Base-by-base conservation (phyloP, 2,113 vertebrate genomes). In the Redunca redunca region DNA sequence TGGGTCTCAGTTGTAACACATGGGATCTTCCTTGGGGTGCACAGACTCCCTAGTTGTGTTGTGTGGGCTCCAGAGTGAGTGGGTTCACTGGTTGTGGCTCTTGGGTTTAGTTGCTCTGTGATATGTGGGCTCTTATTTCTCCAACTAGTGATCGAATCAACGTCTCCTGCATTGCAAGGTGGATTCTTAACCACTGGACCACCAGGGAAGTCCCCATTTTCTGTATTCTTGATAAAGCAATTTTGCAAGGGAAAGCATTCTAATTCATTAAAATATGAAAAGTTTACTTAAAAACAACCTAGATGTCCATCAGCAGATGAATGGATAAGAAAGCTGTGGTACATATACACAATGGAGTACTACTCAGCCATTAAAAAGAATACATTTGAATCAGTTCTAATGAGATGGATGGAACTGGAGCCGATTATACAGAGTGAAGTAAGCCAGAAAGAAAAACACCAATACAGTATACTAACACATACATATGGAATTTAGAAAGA, bases 131-230 rank as follows among this genome's bases (percentile, higher is more conserved):
- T 64, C 7, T 64, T 64, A n/a, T 7, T 71, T 71, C 64, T 71
- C 64, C n/a, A 5, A 36, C n/a, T 19, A 36, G 4, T 0, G 2
- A 71, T 64, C 2, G 0, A n/a, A 71, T 71, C n/a, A 4, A 21
- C 0, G 4, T 71, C 2, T 36, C 64, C 17, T 71, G 16, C 17
- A 36, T 71, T 36, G 64, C n/a, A 36, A 71, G 64, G n/a, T 36
- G 17, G 64, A 71, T 71, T 36, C 64, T 21, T 36, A 36, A 71
- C 64, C 64, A 71, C 4, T 36, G n/a, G n/a, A 71, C 16, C 17
- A 36, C n/a, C 17, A 71, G 64, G n/a, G 64, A 71, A 71, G 17
- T 71, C 64, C 2, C 9, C n/a, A 36, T 21, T 67, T 71, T 71
- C 64, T 71, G 8, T 71, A 71, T 71, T 71, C n/a, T n/a, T 71